A percentile compares a stretch with the other conserved stretches of the same genome.
These are phyloP conservation scores for Cotesia typhae DNA, from an alignment of 1,140 invertebrate species.

Conservation along the genomic window DNA sequence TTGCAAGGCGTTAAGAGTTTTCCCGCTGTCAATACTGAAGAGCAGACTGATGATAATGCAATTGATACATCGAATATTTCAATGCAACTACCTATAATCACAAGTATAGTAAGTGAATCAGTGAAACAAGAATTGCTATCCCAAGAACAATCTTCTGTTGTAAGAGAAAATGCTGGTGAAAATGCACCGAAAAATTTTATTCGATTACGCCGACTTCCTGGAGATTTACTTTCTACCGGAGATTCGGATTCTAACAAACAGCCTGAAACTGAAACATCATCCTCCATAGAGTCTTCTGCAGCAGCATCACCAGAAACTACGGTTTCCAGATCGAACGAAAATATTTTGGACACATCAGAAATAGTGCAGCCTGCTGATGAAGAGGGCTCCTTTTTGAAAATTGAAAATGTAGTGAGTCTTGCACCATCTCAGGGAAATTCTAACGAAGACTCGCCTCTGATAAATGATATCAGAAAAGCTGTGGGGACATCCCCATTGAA, in stretches of 20 bases:
- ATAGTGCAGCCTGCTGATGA: slow-evolving; percentile 42
- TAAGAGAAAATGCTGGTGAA: not conserved
- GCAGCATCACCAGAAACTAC: not conserved
- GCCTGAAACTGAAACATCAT: not conserved
- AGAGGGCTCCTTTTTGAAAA: slow-evolving; percentile 54
- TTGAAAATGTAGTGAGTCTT: slow-evolving; percentile 61
- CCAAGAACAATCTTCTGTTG: not conserved
- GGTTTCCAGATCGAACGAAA: slow-evolving; percentile 12
- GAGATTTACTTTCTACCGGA: slow-evolving; percentile 53
- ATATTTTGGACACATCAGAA: not conserved
- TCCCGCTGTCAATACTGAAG: slow-evolving; percentile 1
- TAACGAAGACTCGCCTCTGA: slow-evolving; percentile 41
- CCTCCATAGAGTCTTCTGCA: too few relatives aligned
- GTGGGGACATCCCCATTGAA: slow-evolving; percentile 51
- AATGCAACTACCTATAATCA: not conserved
- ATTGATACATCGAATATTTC: not conserved
- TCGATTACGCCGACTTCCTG: slow-evolving; percentile 56
- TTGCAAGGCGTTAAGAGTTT: slow-evolving; percentile 51
- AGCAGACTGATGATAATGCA: slow-evolving; percentile 1
- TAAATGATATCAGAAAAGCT: slow-evolving; percentile 54
- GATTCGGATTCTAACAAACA: too few relatives aligned
- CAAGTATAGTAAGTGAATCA: not conserved
- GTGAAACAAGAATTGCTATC: not conserved
- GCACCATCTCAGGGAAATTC: slow-evolving; percentile 42
- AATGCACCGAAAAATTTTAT: slow-evolving; percentile 51